Evolutionary conservation across 2,797 vertebrate genomes (phyloP), one percentile per base, ranked within the genome.

Genomic region (Stomatorhinus walkeri): DNA sequence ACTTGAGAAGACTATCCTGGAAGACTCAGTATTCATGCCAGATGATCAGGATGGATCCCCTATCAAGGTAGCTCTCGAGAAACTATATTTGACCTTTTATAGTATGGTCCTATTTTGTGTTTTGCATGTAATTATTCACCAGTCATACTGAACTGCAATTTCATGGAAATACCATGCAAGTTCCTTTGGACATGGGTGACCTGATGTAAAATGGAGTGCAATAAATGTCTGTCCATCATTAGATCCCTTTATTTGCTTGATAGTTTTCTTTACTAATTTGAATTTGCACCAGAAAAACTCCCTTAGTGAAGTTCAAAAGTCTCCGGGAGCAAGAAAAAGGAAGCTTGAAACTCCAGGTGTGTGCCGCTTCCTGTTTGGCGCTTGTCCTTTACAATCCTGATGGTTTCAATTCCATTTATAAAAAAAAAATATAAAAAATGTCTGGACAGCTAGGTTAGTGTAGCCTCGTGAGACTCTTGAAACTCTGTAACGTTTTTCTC

Each of bases 1-100:
- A 19, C 90, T 91, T 90, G 52, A 68, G n/a, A 22, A 61, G 19
- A 88, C 61, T 14, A 52, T n/a, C 87, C n/a, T 87, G 83, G 88
- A 91, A 4, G 84, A 87, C 14, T 81, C 86, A 48, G 84, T 88
- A 43, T 90, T 92, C 61, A 14, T 9, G 19, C 19, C 14, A 10
- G 88, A 88, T 6, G 88, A 90, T n/a, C 48, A 64, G 48, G 48
- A 51, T 88, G 43, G 4, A 32, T 79, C 51, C 0, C n/a, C 68
- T 56, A 7, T 19, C 51, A 89, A 91, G 90, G 90, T 92, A 90
- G 54, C 76, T 36, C 7, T 72, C 36, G 28, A 22, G 46, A 32
- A 48, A 32, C 28, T 5, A 51, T 54, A 16, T 12, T 54, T 61
- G 59, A 40, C 28, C 16, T 40, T 40, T 36, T 46, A 46, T 46